Percentiles rank a stretch among this genome's conserved stretches.
Evolutionary conservation across 2,888 invertebrate species (phyloP).

Genomic region (Caenorhabditis afra): DNA sequence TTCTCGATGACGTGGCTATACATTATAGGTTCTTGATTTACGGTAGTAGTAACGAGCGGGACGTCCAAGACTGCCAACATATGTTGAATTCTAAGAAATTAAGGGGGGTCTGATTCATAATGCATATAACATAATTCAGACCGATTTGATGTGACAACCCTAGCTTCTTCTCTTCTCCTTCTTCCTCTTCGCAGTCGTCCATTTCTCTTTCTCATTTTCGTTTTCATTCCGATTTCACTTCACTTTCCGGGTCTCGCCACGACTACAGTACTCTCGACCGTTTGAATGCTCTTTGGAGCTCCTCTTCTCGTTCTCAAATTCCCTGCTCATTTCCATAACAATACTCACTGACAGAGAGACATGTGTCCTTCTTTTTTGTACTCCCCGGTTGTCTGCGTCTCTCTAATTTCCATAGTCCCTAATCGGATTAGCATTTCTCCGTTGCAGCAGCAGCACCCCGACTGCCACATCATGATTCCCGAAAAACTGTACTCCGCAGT

Average conservation of each 20-base stretch:
- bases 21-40: slow-evolving; percentile 54
- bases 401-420: slow-evolving; percentile 30
- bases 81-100: slow-evolving; percentile 46
- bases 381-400: slow-evolving; percentile 10
- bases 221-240: background rate
- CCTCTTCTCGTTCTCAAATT: too few relatives aligned
- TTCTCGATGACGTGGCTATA: slow-evolving; percentile 42
- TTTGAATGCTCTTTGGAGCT: background rate
- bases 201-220: slow-evolving; percentile 14
- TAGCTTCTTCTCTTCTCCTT: slow-evolving; percentile 35
- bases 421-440: slow-evolving; percentile 49
- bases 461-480: slow-evolving; percentile 2
- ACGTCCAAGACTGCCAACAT: slow-evolving; percentile 54
- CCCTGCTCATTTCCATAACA: slow-evolving; percentile 36
- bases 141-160: slow-evolving; percentile 56
- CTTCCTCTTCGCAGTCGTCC: background rate
- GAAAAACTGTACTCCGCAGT: slow-evolving; percentile 14
- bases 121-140: slow-evolving; percentile 55
- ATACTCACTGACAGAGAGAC: slow-evolving; percentile 20
- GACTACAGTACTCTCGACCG: background rate
- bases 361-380: slow-evolving; percentile 22
- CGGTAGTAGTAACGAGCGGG: slow-evolving; percentile 52
- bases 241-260: background rate
- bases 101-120: slow-evolving; percentile 38
- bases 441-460: background rate